A percentile compares a stretch with the other conserved stretches of the same genome.
These are phyloP conservation scores for Akabosia matsudoensis DNA, from an alignment of 1,140 invertebrate genomes.

Conservation along the genomic window DNA sequence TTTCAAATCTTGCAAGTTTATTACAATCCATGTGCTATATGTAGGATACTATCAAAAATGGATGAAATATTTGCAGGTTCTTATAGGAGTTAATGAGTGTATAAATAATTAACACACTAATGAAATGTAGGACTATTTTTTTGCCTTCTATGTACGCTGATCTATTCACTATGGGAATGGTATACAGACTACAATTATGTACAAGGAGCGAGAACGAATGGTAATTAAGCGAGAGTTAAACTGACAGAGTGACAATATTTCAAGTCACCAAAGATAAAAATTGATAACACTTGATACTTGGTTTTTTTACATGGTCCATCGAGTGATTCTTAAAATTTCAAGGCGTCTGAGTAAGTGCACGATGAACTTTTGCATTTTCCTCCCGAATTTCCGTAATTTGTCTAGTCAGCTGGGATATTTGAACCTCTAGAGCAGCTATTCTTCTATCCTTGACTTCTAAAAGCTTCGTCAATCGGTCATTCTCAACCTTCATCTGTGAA, in stretches of 20 bases:
- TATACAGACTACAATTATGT: neutral
- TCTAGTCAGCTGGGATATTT: slow-evolving; percentile 40
- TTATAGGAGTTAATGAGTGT: too few species aligned
- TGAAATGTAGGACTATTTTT: too few species aligned
- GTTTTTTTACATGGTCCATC: neutral
- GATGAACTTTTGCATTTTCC: slow-evolving; percentile 44
- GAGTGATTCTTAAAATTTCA: neutral
- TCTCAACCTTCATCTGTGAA: slow-evolving; percentile 58
- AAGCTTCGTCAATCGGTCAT: slow-evolving; percentile 56
- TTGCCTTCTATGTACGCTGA: too few species aligned
- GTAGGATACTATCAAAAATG: too few species aligned
- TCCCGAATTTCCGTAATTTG: slow-evolving; percentile 45
- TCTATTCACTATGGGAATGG: too few species aligned
- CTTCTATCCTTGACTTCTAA: slow-evolving; percentile 59
- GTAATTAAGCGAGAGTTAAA: neutral
- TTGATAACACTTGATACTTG: too few species aligned
- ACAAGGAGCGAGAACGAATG: neutral
- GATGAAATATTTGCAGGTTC: too few species aligned
- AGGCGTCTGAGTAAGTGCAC: slow-evolving; percentile 31
- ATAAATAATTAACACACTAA: too few species aligned
- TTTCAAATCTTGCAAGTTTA: too few species aligned
- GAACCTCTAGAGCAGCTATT: slow-evolving; percentile 56
- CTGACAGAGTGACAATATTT: too few species aligned
- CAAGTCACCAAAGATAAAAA: neutral
- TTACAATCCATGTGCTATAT: too few species aligned